phyloP scores from a whole-genome alignment of 2,888 invertebrate species.

The Pilophorus perplexus region DNA sequence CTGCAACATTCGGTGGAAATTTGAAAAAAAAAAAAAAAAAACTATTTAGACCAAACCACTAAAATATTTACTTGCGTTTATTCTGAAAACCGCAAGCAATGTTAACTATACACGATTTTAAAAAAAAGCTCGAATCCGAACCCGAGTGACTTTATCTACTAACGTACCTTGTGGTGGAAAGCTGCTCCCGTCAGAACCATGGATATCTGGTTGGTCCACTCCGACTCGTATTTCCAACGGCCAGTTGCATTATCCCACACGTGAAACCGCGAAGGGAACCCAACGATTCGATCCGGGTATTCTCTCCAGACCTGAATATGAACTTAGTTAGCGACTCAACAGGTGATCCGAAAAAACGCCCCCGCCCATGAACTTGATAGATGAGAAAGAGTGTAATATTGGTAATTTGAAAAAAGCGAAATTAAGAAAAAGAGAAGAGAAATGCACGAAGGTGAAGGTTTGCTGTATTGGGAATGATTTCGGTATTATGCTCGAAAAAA shows the following conservation, averaged over 20 bases:
- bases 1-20: conserved; percentile 52
- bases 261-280: conserved; percentile 92
- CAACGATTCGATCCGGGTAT: conserved; percentile 93
- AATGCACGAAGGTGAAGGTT: too few relatives aligned
- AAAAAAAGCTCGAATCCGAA: too few relatives aligned
- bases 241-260: conserved; percentile 85
- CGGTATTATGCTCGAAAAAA: too few relatives aligned
- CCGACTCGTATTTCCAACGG: conserved; percentile 91
- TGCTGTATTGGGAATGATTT: too few relatives aligned
- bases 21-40: too few relatives aligned
- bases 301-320: conserved; percentile 86
- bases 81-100: too few relatives aligned
- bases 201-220: conserved; percentile 95
- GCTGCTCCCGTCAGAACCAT: conserved; percentile 96
- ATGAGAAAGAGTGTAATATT: background rate
- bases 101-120: too few relatives aligned
- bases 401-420: background rate
- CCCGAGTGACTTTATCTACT: background rate
- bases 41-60: too few relatives aligned
- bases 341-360: too few relatives aligned
- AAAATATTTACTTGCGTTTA: too few relatives aligned
- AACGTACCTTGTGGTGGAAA: conserved; percentile 82
- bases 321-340: too few relatives aligned
- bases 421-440: background rate
- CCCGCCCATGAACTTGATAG: too few relatives aligned